Percentiles rank a stretch among this genome's conserved stretches.
phyloP scores from a whole-genome alignment of 2,113 vertebrate genomes.

The Mohoua ochrocephala region DNA sequence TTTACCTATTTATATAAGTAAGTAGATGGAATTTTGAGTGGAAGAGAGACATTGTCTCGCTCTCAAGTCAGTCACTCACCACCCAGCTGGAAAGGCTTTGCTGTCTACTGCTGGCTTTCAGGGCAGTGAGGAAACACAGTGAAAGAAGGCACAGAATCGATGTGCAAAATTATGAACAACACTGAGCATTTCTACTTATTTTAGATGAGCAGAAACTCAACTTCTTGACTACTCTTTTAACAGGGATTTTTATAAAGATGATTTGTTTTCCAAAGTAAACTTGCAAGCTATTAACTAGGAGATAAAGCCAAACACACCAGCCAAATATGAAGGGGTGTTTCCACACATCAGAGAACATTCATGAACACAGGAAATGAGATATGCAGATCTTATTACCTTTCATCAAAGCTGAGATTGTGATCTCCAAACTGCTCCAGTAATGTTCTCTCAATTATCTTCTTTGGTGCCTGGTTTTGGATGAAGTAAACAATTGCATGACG shows the following conservation, averaged over 20 bases:
- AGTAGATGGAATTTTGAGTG: not conserved
- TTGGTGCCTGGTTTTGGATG: constrained; percentile 94
- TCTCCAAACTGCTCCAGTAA: constrained; percentile 93
- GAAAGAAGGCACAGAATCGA: not conserved
- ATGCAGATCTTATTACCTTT: constrained; percentile 77
- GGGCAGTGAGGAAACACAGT: not conserved
- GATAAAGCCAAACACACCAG: not conserved
- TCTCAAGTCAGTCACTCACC: not conserved
- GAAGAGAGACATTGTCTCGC: not conserved
- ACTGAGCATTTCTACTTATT: not conserved
- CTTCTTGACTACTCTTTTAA: not conserved
- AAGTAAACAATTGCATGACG: constrained; percentile 93
- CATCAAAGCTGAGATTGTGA: constrained; percentile 93
- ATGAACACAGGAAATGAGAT: not conserved
- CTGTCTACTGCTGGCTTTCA: not conserved
- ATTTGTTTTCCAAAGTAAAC: not conserved
- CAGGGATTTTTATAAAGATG: not conserved
- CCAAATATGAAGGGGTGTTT: not conserved
- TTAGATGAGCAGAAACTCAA: not conserved
- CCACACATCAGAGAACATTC: not conserved
- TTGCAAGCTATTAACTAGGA: not conserved
- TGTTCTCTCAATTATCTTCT: constrained; percentile 95
- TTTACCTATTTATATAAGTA: not conserved
- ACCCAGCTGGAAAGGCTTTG: not conserved
- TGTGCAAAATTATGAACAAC: not conserved